Base-by-base conservation (phyloP, 2,797 vertebrate species). In the Coregonus sp. region DNA sequence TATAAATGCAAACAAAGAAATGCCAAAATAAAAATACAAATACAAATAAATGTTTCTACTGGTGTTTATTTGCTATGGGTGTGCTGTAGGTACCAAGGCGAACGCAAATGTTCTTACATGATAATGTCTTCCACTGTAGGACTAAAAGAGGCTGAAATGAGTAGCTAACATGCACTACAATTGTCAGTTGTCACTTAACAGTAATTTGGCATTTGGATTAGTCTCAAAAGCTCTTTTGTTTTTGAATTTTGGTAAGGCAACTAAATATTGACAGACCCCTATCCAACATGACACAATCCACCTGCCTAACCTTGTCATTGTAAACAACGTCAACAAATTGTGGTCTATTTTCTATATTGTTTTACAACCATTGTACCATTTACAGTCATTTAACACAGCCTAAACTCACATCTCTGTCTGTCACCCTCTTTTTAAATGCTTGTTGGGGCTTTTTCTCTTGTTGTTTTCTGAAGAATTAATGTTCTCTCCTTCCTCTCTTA, bases 1-100 rank as follows among this genome's bases (percentile, higher is more conserved):
- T 98, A 98, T 98, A 98, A 98, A 98, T 98, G 96, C 96, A 97
- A 95, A 96, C 95, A 96, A 94, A 97, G 96, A 97, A 96, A 98
- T 97, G 96, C 96, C 96, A 97, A 98, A 95, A 98, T 97, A 94
- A 96, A 47, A 35, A 95, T 91, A 93, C 1, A 91, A 90, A 87
- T 80, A 90, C 85, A 90, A 89, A 92, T 88, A 84, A 88, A 52
- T 90, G 86, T 89, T 84, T 11, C 88, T 83, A 85, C 93, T 90
- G 88, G 84, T 89, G 91, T 80, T 90, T 87, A 83, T 93, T 91
- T 92, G 85, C 86, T 89, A 52, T 76, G 25, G 6, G 14, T 67
- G 12, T 66, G 5, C 25, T 66, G n/a, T 61, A 20, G 14, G 63
- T 35, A 6, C 4, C 31, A 67, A 31, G 31, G 29, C 1, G 12